Evolutionary conservation across 2,797 vertebrate species (phyloP).

Genomic region (Sebastes melanostomus): DNA sequence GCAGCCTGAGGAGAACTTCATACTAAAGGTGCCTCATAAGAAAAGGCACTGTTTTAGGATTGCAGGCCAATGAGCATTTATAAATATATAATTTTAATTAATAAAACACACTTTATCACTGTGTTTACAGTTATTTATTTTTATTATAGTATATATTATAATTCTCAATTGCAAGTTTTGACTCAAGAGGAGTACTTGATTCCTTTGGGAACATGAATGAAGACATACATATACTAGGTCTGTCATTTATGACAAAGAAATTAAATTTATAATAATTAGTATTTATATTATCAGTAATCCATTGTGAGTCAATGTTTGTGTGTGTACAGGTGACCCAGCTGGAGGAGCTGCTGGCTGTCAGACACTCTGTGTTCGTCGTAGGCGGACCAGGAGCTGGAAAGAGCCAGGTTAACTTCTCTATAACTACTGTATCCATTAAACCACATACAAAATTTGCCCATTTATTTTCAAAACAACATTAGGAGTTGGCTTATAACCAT

Average conservation of each 20-base stretch:
- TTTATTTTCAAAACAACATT: not conserved
- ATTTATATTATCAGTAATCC: not conserved
- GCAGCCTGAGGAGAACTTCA: conserved; percentile 91
- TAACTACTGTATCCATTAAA: not conserved
- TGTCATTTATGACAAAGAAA: not conserved
- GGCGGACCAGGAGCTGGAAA: conserved; percentile 84
- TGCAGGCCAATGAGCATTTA: not conserved
- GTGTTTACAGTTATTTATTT: not conserved
- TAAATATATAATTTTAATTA: no score
- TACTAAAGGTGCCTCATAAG: conserved; percentile 81
- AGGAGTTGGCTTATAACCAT: not conserved
- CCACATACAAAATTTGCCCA: not conserved
- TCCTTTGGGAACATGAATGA: not conserved
- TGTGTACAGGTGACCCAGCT: conserved; percentile 81
- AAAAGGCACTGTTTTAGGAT: not conserved
- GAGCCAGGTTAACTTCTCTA: conserved; percentile 77
- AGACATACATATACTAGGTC: not conserved
- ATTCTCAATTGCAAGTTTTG: not conserved
- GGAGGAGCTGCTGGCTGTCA: conserved; percentile 81
- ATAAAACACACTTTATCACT: not conserved
- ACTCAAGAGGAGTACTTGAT: not conserved
- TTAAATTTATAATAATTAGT: not conserved
- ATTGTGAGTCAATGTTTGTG: not conserved
- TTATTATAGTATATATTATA: not conserved
- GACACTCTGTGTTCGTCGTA: conserved; percentile 83